Conservation (phyloP, 1,140 invertebrate genomes). For the Nomia melanderi region DNA sequence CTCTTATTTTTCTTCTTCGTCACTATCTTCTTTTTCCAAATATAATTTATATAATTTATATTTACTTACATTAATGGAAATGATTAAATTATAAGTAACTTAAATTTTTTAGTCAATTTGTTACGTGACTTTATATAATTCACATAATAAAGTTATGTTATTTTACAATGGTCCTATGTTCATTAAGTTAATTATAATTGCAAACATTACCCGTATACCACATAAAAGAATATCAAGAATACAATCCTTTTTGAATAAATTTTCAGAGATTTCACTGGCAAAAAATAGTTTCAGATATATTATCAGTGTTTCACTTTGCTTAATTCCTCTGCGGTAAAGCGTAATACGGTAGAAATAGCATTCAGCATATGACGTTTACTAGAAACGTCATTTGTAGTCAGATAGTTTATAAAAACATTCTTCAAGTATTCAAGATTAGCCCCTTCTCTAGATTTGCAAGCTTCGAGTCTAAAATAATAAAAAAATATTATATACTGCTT, state of each 20-base stretch:
- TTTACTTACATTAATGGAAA: too few species aligned
- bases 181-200: not conserved
- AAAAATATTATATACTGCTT: not conserved
- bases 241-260: not conserved
- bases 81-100: not conserved
- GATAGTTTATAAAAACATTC: slow-evolving; percentile 92
- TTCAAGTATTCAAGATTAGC: slow-evolving; percentile 95
- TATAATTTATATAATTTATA: too few species aligned
- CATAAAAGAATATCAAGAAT: not conserved
- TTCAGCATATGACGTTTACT: slow-evolving; percentile 92
- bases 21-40: too few species aligned
- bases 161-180: not conserved
- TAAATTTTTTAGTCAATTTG: not conserved
- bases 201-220: not conserved
- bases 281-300: not conserved
- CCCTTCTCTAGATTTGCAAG: slow-evolving; percentile 89
- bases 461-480: slow-evolving; percentile 83
- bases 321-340: slow-evolving; percentile 88
- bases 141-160: not conserved
- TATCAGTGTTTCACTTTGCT: slow-evolving; percentile 79
- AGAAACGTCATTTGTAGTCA: slow-evolving; percentile 86
- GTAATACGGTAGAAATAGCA: slow-evolving; percentile 91
- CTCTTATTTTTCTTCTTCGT: too few species aligned
- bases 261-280: not conserved
- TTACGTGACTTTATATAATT: not conserved